Base-by-base conservation (phyloP, 2,113 vertebrate genomes). In the Microtus montanus region DNA sequence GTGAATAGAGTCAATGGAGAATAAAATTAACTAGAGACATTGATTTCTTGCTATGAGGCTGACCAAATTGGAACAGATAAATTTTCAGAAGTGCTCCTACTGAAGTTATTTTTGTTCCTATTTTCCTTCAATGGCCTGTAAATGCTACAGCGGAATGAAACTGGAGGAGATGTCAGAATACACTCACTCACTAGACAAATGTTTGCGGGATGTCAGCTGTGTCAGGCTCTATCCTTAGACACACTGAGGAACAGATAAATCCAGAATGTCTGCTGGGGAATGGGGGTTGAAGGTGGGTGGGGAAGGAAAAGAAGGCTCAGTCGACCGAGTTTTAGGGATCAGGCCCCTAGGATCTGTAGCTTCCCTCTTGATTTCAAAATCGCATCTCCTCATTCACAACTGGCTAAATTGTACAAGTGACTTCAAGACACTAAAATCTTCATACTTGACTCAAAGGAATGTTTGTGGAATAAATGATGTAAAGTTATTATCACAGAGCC, bases 11-110 rank as follows among this genome's bases (percentile, higher is more conserved):
- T 83, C 30, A 87, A 9, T 89, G 63, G 44, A 68, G 44, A 93
- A 94, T 61, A 89, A 92, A 89, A 89, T 44, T 92, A 84, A 85
- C 33, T 26, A 88, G 73, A 71, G 11, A 66, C 33, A 75, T 88
- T 88, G 61, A 92, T 91, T 82, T 89, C 52, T 85, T 89, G 30
- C 47, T 38, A 58, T 44, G 19, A 93, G 58, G 68, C 54, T 44
- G 44, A 66, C 41, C 63, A 61, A 83, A 92, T 73, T 38, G 15
- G 22, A 87, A 54, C 28, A 91, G 52, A 64, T 71, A 24, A 38
- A 78, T 91, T 86, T 94, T 89, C 52, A 92, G 47, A 84, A 83
- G 64, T 68, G 17, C 86, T 89, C 2, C 12, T 83, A 63, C 47
- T 74, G 58, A 89, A 66, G 87, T 78, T 85, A 41, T 70, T 77